These are phyloP conservation scores for Drosophila neutralis DNA, from an alignment of 2,888 invertebrate genomes.

Conservation along the genomic window DNA sequence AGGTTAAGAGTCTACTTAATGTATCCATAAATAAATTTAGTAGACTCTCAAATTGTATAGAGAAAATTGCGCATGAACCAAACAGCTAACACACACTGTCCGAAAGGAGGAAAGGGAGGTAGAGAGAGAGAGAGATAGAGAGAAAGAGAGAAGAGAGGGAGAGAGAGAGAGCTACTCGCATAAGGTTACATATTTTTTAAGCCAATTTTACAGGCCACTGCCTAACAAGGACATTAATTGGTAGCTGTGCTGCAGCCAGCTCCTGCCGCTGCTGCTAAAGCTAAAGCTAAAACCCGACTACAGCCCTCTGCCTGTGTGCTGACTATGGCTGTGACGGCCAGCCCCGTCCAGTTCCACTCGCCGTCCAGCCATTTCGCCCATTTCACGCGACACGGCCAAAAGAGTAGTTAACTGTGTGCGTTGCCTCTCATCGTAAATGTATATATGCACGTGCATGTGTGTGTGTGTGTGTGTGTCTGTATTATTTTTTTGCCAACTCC, in stretches of 20 bases:
- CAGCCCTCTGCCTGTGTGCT: constrained; percentile 5
- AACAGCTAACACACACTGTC: not conserved
- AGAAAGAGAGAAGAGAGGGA: not conserved
- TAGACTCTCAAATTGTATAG: constrained; percentile 12
- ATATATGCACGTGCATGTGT: constrained; percentile 21
- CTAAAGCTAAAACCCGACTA: constrained; percentile 12
- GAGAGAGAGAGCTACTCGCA: constrained; percentile 46
- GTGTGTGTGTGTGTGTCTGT: constrained; percentile 23
- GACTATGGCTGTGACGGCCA: constrained; percentile 22
- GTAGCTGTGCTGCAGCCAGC: constrained; percentile 71
- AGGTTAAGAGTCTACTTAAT: constrained; percentile 9
- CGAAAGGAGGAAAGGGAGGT: not conserved
- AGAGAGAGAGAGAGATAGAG: no score
- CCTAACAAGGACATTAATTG: constrained; percentile 83
- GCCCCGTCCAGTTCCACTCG: constrained; percentile 38
- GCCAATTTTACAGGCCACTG: constrained; percentile 82
- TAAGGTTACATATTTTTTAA: constrained; percentile 81
- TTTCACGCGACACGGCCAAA: constrained; percentile 68
- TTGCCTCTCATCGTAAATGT: constrained; percentile 20
- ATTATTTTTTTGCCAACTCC: constrained; percentile 53
- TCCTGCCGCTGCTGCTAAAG: constrained; percentile 23
- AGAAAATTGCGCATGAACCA: constrained; percentile 42
- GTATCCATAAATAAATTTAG: constrained; percentile 12
- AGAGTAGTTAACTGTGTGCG: constrained; percentile 70
- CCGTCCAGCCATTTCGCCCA: constrained; percentile 42